A percentile compares a stretch with the other conserved stretches of the same genome.
Conservation (phyloP, 1,140 invertebrate species). For the Anagrus nilaparvatae region DNA sequence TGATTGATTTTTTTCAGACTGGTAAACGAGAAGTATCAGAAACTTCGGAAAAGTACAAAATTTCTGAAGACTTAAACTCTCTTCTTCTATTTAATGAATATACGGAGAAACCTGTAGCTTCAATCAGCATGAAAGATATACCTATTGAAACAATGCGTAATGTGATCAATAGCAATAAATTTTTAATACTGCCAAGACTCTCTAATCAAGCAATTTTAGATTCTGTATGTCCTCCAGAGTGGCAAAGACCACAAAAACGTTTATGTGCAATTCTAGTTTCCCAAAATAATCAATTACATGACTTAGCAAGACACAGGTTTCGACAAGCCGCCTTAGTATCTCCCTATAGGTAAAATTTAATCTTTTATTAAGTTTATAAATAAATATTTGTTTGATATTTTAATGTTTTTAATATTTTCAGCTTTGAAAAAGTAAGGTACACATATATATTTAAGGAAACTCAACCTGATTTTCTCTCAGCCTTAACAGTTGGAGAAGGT, state of each 20-base stretch:
- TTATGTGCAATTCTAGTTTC: constrained; percentile 82
- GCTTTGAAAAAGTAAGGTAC: constrained; percentile 65
- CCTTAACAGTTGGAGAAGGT: constrained; percentile 54
- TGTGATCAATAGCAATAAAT: constrained; percentile 81
- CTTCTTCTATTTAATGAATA: constrained; percentile 89
- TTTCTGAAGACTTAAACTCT: constrained; percentile 69
- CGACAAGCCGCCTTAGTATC: constrained; percentile 58
- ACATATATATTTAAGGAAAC: constrained; percentile 79
- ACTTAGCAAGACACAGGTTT: constrained; percentile 50
- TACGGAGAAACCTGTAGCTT: constrained; percentile 66
- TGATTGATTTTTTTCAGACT: constrained; percentile 44
- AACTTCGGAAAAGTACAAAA: constrained; percentile 58
- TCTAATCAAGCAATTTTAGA: constrained; percentile 80
- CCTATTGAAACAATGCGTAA: constrained; percentile 78
- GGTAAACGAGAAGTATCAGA: constrained; percentile 54
- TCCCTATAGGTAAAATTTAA: constrained; percentile 36
- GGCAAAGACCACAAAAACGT: constrained; percentile 67
- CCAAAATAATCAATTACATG: constrained; percentile 52
- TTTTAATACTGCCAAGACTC: constrained; percentile 75
- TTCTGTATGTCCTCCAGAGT: constrained; percentile 79
- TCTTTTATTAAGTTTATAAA: constrained; percentile 4
- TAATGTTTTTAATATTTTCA: constrained; percentile 25
- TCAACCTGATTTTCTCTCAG: constrained; percentile 70
- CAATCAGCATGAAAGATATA: constrained; percentile 77
- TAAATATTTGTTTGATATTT: neutral